Percentiles rank a stretch among this genome's conserved stretches.
phyloP scores from a whole-genome alignment of 2,888 invertebrate species.

The Enchytraeus crypticus region DNA sequence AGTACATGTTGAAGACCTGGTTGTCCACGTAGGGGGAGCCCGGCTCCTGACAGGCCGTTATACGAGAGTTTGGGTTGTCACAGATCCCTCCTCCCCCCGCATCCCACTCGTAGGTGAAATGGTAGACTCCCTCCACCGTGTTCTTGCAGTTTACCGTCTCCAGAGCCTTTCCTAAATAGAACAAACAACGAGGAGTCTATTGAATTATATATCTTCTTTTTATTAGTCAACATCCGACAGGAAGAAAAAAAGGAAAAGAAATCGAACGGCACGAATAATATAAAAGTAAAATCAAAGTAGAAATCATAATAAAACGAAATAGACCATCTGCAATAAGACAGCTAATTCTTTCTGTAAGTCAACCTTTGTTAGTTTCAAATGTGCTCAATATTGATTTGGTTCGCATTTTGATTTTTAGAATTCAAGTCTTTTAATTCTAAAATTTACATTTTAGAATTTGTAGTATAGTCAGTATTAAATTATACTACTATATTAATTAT shows the following conservation, averaged over 20 bases:
- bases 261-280: background rate
- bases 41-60: constrained; percentile 84
- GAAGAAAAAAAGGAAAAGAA: background rate
- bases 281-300: no score
- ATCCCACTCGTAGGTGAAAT: constrained; percentile 43
- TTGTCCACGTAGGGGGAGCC: constrained; percentile 93
- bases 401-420: no score
- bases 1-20: constrained; percentile 90
- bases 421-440: no score
- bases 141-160: constrained; percentile 42
- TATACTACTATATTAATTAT: no score
- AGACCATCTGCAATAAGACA: no score
- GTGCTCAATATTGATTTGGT: no score
- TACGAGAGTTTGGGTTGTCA: constrained; percentile 72
- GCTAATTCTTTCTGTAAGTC: no score
- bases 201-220: background rate
- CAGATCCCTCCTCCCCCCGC: constrained; percentile 54
- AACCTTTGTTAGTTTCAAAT: no score
- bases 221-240: background rate
- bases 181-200: background rate
- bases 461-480: no score
- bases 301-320: no score
- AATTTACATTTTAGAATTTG: no score
- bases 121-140: constrained; percentile 45
- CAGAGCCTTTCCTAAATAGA: constrained; percentile 28